Conservation (phyloP, 2,888 invertebrate species). For the Carcina quercana region DNA sequence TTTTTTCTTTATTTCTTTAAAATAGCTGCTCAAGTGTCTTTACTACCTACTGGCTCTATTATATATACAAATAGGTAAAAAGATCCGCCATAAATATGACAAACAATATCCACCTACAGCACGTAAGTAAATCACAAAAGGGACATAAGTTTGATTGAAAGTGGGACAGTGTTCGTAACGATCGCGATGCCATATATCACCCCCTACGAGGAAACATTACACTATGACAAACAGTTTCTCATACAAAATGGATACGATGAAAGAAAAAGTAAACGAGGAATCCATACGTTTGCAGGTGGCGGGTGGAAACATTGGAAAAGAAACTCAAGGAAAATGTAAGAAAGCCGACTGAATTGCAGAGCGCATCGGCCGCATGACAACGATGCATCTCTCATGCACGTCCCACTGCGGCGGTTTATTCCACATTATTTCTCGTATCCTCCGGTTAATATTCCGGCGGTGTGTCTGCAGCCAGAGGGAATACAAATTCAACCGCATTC, state of each 20-base stretch:
- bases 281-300: constrained; percentile 11
- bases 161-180: too few species aligned
- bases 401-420: constrained; percentile 55
- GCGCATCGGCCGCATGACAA: constrained; percentile 26
- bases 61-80: too few species aligned
- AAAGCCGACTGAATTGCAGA: constrained; percentile 8
- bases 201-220: constrained; percentile 3
- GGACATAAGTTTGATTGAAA: too few species aligned
- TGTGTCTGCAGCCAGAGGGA: constrained; percentile 43
- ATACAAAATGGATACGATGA: constrained; percentile 3
- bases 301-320: too few species aligned
- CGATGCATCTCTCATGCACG: constrained; percentile 46
- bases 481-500: constrained; percentile 51
- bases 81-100: too few species aligned
- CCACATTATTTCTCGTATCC: constrained; percentile 56
- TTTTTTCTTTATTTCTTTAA: too few species aligned
- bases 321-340: constrained; percentile 6
- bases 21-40: too few species aligned
- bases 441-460: constrained; percentile 54
- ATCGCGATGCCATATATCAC: too few species aligned
- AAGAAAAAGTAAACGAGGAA: constrained; percentile 13
- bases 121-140: too few species aligned
- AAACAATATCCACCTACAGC: too few species aligned
- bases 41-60: too few species aligned
- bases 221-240: constrained; percentile 5